Base-by-base conservation (phyloP, 2,888 invertebrate species). In the Drosophila cognata region DNA sequence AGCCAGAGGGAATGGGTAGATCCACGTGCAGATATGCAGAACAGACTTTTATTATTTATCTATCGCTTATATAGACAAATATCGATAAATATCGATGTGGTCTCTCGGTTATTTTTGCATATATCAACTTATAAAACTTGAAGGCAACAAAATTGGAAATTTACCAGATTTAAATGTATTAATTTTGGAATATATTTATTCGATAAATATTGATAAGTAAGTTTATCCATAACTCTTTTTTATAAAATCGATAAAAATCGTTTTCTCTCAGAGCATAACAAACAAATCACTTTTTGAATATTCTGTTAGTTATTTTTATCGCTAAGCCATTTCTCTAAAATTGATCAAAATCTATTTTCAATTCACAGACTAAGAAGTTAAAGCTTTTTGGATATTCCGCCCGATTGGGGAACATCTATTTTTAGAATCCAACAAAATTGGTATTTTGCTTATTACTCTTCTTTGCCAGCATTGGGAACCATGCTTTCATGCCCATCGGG, bases 321-420 rank as follows among this genome's bases (percentile, higher is more conserved):
- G 6, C 13, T 0, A 16, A 46, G 2, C 21, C 7, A 7, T 46
- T 7, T 3, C 2, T 21, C 13, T 4, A 46, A 21, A 13, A 46
- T 16, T 2, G 7, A 2, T 21, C 0, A 21, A 43, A 6, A 43
- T 21, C 3, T 0, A 13, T 13, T 21, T 43, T 21, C 3, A 6
- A 6, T 21, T n/a, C 11, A 6, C 43, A 21, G 11, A 1, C n/a
- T 6, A 1, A 13, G 21, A 13, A 6, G 21, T 21, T 10, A 21
- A 13, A 6, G 21, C n/a, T 21, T 6, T 43, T 43, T 21, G 6
- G 6, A 13, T 11, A 46, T 46, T 21, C 3, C 2, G 13, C 6
- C 21, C 21, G 21, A 43, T 13, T 11, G 2, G 6, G 1, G 5
- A 1, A 21, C 0, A 6, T 5, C 6, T 0, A 1, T 13, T 21